Evolutionary conservation across 2,888 invertebrate species (phyloP).

Genomic region (Spodoptera exigua): DNA sequence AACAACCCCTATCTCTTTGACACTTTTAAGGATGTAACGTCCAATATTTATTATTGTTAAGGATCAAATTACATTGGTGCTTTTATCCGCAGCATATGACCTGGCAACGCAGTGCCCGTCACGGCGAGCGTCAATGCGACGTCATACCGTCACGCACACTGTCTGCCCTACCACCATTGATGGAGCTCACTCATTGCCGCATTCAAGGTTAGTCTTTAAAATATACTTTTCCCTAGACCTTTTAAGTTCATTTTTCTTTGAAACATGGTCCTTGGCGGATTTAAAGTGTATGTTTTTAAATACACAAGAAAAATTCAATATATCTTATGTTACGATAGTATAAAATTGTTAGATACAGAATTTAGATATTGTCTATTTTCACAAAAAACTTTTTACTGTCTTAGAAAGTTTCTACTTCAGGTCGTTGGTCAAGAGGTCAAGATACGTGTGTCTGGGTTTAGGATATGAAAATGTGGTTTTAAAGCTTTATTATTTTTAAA

Average conservation of each 20-base stretch:
- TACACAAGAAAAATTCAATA: too few species aligned
- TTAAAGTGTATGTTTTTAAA: background rate
- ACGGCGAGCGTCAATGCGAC: conserved; percentile 91
- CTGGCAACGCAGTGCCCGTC: conserved; percentile 94
- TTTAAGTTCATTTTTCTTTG: background rate
- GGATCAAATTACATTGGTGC: conserved; percentile 10
- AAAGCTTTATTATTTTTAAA: conserved; percentile 5
- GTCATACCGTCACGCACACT: conserved; percentile 91
- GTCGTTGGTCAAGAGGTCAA: conserved; percentile 53
- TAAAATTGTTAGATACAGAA: too few species aligned
- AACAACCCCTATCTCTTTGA: too few species aligned
- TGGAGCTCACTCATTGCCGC: conserved; percentile 91
- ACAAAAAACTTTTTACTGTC: conserved; percentile 15
- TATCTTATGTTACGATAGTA: too few species aligned
- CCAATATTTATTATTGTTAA: too few species aligned
- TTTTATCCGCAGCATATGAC: conserved; percentile 91
- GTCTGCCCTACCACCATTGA: conserved; percentile 80
- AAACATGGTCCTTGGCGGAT: background rate
- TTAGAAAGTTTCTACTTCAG: conserved; percentile 48
- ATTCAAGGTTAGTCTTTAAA: conserved; percentile 88
- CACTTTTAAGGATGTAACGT: too few species aligned
- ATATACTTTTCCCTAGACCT: background rate
- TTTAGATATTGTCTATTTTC: conserved; percentile 10
- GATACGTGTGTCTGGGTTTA: conserved; percentile 39
- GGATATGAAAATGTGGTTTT: conserved; percentile 18